Base-by-base conservation (phyloP, 2,888 invertebrate species). In the Apotomis betuletana region DNA sequence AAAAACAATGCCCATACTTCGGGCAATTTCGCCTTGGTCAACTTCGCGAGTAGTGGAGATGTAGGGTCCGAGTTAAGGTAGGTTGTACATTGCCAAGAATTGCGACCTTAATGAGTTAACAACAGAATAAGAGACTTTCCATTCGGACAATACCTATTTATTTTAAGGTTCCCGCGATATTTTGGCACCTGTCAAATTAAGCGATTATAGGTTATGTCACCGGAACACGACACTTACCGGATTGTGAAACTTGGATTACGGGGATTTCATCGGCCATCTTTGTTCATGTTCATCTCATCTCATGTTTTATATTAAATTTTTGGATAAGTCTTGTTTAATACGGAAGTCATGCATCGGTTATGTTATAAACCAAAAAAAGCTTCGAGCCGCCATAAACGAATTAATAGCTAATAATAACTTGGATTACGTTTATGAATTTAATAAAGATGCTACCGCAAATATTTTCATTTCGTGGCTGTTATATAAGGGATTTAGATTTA, bases 151-250 rank as follows among this genome's bases (percentile, higher is more conserved):
- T 74, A 77, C 72, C 71, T 74, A 75, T 74, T 77, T 80, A 67
- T 67, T 73, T 69, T 52, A 69, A n/a, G n/a, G 13, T 68, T 71
- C 71, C 64, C 71, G 68, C 67, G 71, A 41, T 74, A 54, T 78
- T 77, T 82, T 83, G 82, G 81, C 83, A 84, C 77, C 76, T 82
- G 80, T 80, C 82, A 79, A 78, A 79, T 77, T 79, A 75, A 76
- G 74, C 64, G 74, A 59, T 77, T 70, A 76, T 69, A 38, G 10
- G 52, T 72, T 72, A 72, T 72, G 62, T 62, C 67, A 72, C 52
- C 67, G 67, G 71, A 62, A 52, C 57, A n/a, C 55, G 61, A 55
- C 59, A 58, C 54, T 67, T 46, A 57, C 41, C n/a, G 15, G 46
- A 57, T 69, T 55, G 62, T 49, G 57, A 52, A 70, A 70, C 15